Evolutionary conservation across 2,113 vertebrate genomes (phyloP), one percentile per base, ranked within the genome.

Genomic region (Scalopus aquaticus): DNA sequence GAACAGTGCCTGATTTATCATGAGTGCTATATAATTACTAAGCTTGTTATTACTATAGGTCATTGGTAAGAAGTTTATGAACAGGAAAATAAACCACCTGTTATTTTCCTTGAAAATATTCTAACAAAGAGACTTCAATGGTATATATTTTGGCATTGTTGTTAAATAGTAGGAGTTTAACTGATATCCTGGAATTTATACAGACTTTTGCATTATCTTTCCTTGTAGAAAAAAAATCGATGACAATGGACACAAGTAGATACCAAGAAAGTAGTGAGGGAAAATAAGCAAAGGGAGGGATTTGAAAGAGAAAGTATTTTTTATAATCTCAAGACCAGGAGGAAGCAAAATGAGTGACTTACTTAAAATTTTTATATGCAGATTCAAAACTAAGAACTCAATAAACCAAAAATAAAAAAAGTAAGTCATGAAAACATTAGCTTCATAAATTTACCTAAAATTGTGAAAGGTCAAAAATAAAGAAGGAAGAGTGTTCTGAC

Each of bases 191-290:
- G 30, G 2, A 16, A 35, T 28, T 80, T 19, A 17, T 49, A 74
- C 20, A 1, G 2, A 46, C 1, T 56, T 76, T 70, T 54, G 19
- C 73, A 42, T 77, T n/a, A 19, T 22, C 26, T 19, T 42, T 86
- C 44, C 20, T 64, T 72, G 2, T 10, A 49, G 77, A 20, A 24
- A 91, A 67, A 39, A 60, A 49, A 49, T 12, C 6, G 2, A 46
- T 58, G 28, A 37, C 32, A 0, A 0, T 69, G 6, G 12, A 1
- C 5, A 91, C 20, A 39, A 6, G 0, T 3, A 6, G 0, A 5
- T 60, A 32, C 32, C 69, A 56, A 17, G 3, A n/a, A 6, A 67
- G 80, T 65, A 49, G 7, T 51, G 16, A 86, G n/a, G n/a, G 32
- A 90, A 37, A 15, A 30, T 8, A 49, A 16, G 35, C 7, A 74